A percentile compares a stretch with the other conserved stretches of the same genome.
These are phyloP conservation scores for Dromaius novaehollandiae DNA, from an alignment of 2,113 vertebrate species.

Conservation along the genomic window DNA sequence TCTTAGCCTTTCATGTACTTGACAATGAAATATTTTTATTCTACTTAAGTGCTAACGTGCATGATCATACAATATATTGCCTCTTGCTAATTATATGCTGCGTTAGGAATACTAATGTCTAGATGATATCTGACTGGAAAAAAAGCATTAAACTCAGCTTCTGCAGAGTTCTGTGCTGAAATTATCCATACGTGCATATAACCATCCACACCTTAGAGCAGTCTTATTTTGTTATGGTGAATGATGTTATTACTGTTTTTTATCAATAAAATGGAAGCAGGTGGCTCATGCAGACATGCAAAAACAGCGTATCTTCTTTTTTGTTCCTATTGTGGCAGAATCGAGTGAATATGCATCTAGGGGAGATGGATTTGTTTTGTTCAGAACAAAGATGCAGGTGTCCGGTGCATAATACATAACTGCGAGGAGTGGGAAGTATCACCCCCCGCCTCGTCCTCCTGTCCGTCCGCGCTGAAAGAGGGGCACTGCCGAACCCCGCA, in stretches of 20 bases:
- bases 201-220: slow-evolving; percentile 57
- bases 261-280: slow-evolving; percentile 78
- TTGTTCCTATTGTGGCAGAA: slow-evolving; percentile 43
- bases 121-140: slow-evolving; percentile 21
- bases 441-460: neutral
- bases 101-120: slow-evolving; percentile 58
- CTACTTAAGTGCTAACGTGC: slow-evolving; percentile 76
- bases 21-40: slow-evolving; percentile 66
- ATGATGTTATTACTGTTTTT: slow-evolving; percentile 59
- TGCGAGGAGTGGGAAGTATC: neutral
- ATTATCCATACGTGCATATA: neutral
- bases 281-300: slow-evolving; percentile 74
- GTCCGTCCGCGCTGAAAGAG: accelerated
- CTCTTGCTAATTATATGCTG: slow-evolving; percentile 74
- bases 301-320: neutral
- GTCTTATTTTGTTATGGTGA: slow-evolving; percentile 55
- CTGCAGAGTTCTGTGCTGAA: slow-evolving; percentile 65
- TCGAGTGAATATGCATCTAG: slow-evolving; percentile 62
- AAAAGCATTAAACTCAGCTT: slow-evolving; percentile 37
- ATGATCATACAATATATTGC: slow-evolving; percentile 75
- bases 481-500: neutral
- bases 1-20: slow-evolving; percentile 47
- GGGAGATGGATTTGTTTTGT: slow-evolving; percentile 33
- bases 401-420: neutral
- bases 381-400: slow-evolving; percentile 27